Conservation (phyloP, 2,888 invertebrate genomes). For the Noctua janthe region DNA sequence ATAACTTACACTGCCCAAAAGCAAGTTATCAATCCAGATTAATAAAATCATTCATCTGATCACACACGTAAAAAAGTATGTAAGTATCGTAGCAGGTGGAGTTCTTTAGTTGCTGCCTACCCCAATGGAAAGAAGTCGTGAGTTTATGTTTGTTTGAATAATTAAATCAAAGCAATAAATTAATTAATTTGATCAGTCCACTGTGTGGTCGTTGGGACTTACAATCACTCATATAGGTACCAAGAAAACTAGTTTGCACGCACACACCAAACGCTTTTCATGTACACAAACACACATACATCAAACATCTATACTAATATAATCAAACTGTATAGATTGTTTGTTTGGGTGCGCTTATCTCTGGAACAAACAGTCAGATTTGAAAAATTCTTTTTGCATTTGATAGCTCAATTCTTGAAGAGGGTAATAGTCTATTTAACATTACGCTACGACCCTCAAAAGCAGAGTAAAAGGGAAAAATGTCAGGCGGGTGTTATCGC, state of each 20-base stretch:
- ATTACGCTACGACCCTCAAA: not conserved
- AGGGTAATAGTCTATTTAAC: not conserved
- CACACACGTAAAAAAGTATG: not conserved
- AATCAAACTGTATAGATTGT: not conserved
- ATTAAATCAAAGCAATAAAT: constrained; percentile 66
- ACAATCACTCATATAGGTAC: constrained; percentile 82
- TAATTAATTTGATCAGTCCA: constrained; percentile 77
- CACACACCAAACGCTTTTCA: constrained; percentile 61
- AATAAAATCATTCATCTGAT: not conserved
- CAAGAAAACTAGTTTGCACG: constrained; percentile 82
- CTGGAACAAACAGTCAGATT: not conserved
- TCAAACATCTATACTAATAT: no score
- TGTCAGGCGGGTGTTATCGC: not conserved
- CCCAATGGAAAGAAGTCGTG: not conserved
- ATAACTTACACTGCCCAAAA: no score
- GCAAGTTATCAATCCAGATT: no score
- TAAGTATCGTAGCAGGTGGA: not conserved
- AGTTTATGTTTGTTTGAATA: not conserved
- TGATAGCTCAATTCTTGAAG: not conserved
- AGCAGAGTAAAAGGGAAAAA: not conserved
- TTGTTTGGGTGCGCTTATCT: not conserved
- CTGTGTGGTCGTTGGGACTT: constrained; percentile 78
- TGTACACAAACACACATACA: constrained; percentile 22
- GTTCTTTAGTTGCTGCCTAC: not conserved
- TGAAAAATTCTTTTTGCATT: not conserved